These are phyloP conservation scores for Agelastica alni DNA, from an alignment of 2,888 invertebrate species.

Conservation along the genomic window DNA sequence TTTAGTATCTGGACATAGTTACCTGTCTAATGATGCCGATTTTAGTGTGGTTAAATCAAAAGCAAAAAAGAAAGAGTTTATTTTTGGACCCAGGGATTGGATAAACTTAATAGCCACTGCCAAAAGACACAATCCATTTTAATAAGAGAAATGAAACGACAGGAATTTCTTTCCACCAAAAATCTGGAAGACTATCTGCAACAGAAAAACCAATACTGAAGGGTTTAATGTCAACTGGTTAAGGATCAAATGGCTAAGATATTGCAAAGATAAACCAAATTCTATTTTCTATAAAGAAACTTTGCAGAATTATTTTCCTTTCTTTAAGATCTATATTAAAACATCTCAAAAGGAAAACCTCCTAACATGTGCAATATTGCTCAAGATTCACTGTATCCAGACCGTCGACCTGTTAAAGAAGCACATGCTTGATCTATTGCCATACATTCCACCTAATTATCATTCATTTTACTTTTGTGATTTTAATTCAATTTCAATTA, in stretches of 20 bases:
- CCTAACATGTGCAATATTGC: constrained; percentile 2
- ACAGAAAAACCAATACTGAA: not conserved
- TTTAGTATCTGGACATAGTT: not conserved
- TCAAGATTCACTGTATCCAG: constrained; percentile 19
- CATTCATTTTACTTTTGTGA: constrained; percentile 15
- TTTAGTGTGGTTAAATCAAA: not conserved
- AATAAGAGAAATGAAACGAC: constrained; percentile 1
- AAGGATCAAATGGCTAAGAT: not conserved
- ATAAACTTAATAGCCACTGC: no score
- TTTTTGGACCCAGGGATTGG: no score
- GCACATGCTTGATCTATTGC: constrained; percentile 19
- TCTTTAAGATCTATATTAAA: no score
- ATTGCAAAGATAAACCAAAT: not conserved
- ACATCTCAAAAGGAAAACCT: no score
- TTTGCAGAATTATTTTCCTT: no score
- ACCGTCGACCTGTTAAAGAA: constrained; percentile 8
- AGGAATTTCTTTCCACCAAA: not conserved
- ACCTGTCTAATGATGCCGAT: not conserved
- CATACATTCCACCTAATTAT: constrained; percentile 17
- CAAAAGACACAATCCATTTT: no score
- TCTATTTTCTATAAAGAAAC: not conserved
- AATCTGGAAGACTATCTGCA: not conserved
- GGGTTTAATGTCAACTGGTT: not conserved
- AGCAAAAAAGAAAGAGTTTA: no score
- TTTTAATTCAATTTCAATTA: no score